Evolutionary conservation across 2,888 invertebrate species (phyloP), one percentile per base, ranked within the genome.

Genomic region (Epicampocera succincta): DNA sequence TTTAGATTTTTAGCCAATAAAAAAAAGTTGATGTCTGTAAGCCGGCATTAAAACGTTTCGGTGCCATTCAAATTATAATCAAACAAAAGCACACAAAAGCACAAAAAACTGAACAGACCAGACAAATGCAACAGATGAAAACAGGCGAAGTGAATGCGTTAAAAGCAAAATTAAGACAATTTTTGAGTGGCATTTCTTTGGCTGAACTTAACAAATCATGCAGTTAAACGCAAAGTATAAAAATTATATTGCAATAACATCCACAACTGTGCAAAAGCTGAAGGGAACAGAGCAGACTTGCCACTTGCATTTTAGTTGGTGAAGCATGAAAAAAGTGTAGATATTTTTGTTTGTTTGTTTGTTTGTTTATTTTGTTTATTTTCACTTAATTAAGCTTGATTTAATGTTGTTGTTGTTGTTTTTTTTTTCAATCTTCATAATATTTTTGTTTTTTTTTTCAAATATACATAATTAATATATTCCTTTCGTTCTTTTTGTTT

Each of bases 331-430:
- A 48, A 56, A 54, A 15, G 38, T 52, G 12, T 54, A 38, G 65
- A 44, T 25, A 46, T 50, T 54, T 74, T 63, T 58, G n/a, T n/a
- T n/a, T n/a, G n/a, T n/a, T n/a, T 66, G 40, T 71, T 54, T 69
- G 42, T 48, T 77, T 52, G 40, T 76, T 33, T 68, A 60, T 15
- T 77, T 56, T 77, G 73, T 78, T 82, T 52, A 66, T 82, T 56
- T 76, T 82, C 60, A 61, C 74, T 78, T 82, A 82, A 65, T 78
- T 77, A 74, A 71, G 82, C 74, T 78, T 82, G 65, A 68, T 54
- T 74, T 48, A 66, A 66, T 21, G 74, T 81, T 5, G 60, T 69
- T n/a, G n/a, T n/a, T n/a, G n/a, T n/a, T n/a, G n/a, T n/a, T n/a
- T n/a, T 48, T 68, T 40, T 46, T 42, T 48, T 71, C 29, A 65